These are phyloP conservation scores for Notocelia uddmanniana DNA, from an alignment of 2,888 invertebrate genomes.

Conservation along the genomic window DNA sequence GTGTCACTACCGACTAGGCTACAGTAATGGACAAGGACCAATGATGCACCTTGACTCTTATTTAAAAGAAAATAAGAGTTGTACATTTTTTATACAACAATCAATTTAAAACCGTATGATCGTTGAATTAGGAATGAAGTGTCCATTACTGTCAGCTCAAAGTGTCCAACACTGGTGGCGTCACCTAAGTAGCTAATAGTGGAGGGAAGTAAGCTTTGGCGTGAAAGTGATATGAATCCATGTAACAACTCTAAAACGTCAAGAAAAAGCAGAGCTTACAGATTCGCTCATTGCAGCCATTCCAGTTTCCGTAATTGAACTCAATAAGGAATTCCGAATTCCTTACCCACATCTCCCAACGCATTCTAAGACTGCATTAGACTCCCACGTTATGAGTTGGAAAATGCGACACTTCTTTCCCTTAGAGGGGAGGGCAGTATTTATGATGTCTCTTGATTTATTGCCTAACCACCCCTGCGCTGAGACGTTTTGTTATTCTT, in stretches of 20 bases:
- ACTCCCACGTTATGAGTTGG: conserved; percentile 68
- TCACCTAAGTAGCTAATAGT: too few relatives aligned
- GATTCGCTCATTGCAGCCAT: neutral
- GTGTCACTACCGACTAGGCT: too few relatives aligned
- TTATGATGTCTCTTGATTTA: conserved; percentile 74
- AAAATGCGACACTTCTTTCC: conserved; percentile 74
- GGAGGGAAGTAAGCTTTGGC: too few relatives aligned
- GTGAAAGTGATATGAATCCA: neutral
- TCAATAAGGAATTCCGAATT: conserved; percentile 50
- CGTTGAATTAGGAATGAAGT: too few relatives aligned
- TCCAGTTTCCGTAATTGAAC: conserved; percentile 59
- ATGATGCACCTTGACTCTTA: too few relatives aligned
- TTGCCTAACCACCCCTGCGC: conserved; percentile 63
- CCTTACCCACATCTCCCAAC: conserved; percentile 51
- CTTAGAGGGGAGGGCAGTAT: conserved; percentile 63
- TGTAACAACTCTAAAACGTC: neutral
- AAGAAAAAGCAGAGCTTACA: neutral
- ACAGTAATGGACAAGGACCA: too few relatives aligned
- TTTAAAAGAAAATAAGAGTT: too few relatives aligned
- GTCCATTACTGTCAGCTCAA: too few relatives aligned
- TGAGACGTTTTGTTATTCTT: conserved; percentile 68
- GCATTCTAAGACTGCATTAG: conserved; percentile 65
- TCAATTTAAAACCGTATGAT: too few relatives aligned
- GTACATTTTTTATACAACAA: too few relatives aligned
- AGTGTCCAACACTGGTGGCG: too few relatives aligned